A percentile compares a stretch with the other conserved stretches of the same genome.
phyloP scores from a whole-genome alignment of 2,113 vertebrate genomes.

The Syngnathus scovelli region DNA sequence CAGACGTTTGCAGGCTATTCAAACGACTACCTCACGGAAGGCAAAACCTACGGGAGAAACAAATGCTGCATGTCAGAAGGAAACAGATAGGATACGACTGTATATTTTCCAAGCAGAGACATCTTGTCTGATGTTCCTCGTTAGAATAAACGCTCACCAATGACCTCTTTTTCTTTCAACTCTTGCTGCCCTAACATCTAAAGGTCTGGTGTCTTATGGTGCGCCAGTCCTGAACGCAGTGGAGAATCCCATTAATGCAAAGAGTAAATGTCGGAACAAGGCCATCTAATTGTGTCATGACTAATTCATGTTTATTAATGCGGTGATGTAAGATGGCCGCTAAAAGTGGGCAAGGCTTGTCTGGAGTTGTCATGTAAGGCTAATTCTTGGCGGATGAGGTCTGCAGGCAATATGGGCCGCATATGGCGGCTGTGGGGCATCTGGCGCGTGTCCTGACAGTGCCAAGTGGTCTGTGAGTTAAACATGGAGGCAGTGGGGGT shows the following conservation, averaged over 20 bases:
- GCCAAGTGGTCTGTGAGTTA: conserved; percentile 60
- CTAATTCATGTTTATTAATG: conserved; percentile 75
- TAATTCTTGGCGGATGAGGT: conserved; percentile 42
- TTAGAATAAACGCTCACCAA: neutral
- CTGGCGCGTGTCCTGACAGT: conserved; percentile 46
- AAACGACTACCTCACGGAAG: conserved; percentile 40
- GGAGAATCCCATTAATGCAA: conserved; percentile 50
- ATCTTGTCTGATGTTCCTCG: neutral
- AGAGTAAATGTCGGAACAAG: conserved; percentile 63
- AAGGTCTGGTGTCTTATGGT: conserved; percentile 36
- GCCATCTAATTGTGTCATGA: conserved; percentile 67
- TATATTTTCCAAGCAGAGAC: no score
- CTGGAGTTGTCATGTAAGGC: conserved; percentile 50
- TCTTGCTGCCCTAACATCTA: conserved; percentile 22
- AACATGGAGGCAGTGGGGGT: conserved; percentile 42
- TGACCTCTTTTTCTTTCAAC: neutral
- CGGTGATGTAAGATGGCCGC: conserved; percentile 61
- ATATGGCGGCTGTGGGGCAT: conserved; percentile 47
- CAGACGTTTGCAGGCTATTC: conserved; percentile 47
- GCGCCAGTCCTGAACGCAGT: conserved; percentile 35
- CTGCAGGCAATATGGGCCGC: conserved; percentile 30
- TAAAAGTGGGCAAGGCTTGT: conserved; percentile 47
- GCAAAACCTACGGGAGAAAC: conserved; percentile 42
- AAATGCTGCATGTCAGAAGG: conserved; percentile 20
- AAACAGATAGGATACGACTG: neutral